Base-by-base conservation (phyloP, 1,140 invertebrate genomes). In the Meloidogyne floridensis region DNA sequence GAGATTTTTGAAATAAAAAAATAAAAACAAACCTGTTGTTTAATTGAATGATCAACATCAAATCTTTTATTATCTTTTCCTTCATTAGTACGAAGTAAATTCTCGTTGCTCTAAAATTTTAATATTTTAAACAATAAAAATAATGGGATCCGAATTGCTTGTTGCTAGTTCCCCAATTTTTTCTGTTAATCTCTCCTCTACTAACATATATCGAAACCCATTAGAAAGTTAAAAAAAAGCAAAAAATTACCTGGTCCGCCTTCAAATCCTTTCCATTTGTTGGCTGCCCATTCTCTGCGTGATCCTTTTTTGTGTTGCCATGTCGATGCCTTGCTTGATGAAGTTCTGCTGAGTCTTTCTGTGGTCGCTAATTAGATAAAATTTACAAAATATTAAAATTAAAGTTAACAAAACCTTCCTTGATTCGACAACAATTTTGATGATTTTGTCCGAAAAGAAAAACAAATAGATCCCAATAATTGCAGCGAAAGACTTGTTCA, bases 401-500 rank as follows among this genome's bases (percentile, higher is more conserved):
- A 47, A 47, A 47, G 47, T 13, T 20, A 70, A 54, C 76, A 83
- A 8, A 18, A 89, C 88, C 81, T 89, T 89, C 70, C 83, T 79
- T 3, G 80, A 86, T 71, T 89, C 89, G 18, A 89, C 77, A 71
- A 89, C 81, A 54, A 89, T 88, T 76, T 89, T 89, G 43, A 89
- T 88, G 9, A 86, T 32, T 81, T 89, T 89, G 77, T 89, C 88
- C 56, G 72, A 82, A 77, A 89, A 87, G 80, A 90, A 89, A 78
- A 89, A 89, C 53, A 89, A 74, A 80, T 90, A 89, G 47, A 89
- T 89, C 8, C 88, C 88, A 69, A 86, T 51, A 73, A 89, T 75
- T 1, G 88, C 88, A 13, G 85, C 88, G 73, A 87, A 87, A n/a
- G 88, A 84, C 70, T 87, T 85, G 42, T 71, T 59, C 32, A 89